Evolutionary conservation across 1,140 invertebrate species (phyloP).

Genomic region (Coelopa frigida): DNA sequence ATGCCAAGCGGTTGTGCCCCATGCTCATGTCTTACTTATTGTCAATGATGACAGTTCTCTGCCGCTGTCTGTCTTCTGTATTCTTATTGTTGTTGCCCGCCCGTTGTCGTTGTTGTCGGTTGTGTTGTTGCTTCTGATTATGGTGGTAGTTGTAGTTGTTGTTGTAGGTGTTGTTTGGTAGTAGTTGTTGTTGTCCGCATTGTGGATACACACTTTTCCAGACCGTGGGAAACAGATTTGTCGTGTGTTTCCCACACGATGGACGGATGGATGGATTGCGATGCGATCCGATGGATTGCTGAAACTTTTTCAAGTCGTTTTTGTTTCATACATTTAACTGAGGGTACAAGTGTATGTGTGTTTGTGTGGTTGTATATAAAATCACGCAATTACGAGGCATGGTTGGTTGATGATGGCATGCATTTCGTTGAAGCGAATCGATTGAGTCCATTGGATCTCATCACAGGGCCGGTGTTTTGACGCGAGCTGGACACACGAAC

Average conservation of each 20-base stretch:
- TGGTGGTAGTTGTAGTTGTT: constrained; percentile 10
- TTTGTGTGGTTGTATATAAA: constrained; percentile 22
- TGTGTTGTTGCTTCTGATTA: constrained; percentile 6
- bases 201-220: constrained; percentile 42
- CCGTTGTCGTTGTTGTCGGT: constrained; percentile 3
- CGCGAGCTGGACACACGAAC: too few species aligned
- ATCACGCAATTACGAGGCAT: constrained; percentile 44
- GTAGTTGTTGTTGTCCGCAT: constrained; percentile 17
- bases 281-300: constrained; percentile 33
- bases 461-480: too few species aligned
- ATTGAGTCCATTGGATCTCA: constrained; percentile 8
- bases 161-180: constrained; percentile 12
- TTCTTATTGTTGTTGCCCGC: constrained; percentile 3
- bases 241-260: constrained; percentile 53
- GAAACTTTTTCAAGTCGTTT: constrained; percentile 17
- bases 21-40: constrained; percentile 40
- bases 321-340: constrained; percentile 18
- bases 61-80: constrained; percentile 24
- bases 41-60: constrained; percentile 44
- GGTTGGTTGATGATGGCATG: constrained; percentile 42
- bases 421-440: constrained; percentile 13
- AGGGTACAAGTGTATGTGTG: constrained; percentile 20
- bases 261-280: constrained; percentile 43
- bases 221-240: constrained; percentile 54
- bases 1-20: too few species aligned